Conservation (phyloP, 2,113 vertebrate genomes). For the Caretta caretta region DNA sequence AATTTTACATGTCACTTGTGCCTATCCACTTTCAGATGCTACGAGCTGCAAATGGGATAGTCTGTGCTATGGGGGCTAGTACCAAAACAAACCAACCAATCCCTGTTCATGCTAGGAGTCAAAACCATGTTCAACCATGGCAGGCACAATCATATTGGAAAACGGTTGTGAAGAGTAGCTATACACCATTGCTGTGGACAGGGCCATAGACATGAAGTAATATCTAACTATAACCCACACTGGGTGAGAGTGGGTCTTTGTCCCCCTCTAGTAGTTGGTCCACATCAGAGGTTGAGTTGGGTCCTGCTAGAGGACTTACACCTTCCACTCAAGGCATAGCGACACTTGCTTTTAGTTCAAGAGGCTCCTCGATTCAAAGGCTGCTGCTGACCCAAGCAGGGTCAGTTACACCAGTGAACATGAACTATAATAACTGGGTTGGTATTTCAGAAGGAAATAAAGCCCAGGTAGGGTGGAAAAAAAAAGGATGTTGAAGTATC, state of each 20-base stretch:
- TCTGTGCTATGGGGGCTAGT: conserved; percentile 1
- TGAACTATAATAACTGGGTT: background rate
- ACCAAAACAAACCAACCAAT: conserved; percentile 37
- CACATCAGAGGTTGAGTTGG: background rate
- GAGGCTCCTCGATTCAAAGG: background rate
- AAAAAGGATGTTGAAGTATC: background rate
- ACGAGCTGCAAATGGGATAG: conserved; percentile 8
- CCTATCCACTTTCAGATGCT: background rate
- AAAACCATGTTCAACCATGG: background rate
- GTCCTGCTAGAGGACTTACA: background rate
- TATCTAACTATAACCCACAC: background rate
- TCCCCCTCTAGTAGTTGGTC: background rate
- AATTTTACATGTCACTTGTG: conserved; percentile 27
- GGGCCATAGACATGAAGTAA: background rate
- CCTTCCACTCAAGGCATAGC: background rate
- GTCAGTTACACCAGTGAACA: background rate
- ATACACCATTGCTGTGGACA: background rate
- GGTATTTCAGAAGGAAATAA: background rate
- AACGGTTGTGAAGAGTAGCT: background rate
- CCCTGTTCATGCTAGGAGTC: too few relatives aligned
- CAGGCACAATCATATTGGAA: background rate
- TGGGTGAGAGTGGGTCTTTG: background rate
- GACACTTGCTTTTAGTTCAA: background rate
- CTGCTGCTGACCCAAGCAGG: background rate
- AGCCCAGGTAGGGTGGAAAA: background rate